A percentile compares a stretch with the other conserved stretches of the same genome.
Evolutionary conservation across 2,113 vertebrate species (phyloP).

Genomic region (Vulpes lagopus): DNA sequence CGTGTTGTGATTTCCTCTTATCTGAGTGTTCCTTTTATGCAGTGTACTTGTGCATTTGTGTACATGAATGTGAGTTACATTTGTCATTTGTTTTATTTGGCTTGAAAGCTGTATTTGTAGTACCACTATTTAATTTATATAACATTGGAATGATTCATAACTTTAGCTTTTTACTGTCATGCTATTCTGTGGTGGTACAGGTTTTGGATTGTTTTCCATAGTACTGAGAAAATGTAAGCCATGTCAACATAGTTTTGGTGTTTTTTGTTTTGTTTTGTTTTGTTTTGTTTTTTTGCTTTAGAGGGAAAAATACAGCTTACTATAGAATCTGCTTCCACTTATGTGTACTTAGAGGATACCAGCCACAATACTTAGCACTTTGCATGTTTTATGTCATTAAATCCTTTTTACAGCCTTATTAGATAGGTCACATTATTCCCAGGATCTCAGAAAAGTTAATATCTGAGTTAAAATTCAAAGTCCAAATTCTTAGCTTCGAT

Average conservation of each 20-base stretch:
- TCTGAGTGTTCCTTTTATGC: neutral
- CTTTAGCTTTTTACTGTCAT: neutral
- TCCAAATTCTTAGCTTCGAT: neutral
- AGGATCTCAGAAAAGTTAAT: neutral
- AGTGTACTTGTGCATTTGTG: neutral
- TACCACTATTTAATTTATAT: neutral
- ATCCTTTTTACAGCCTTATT: neutral
- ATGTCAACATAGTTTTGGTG: neutral
- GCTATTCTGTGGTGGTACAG: neutral
- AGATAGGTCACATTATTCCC: neutral
- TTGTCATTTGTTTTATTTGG: constrained; percentile 36
- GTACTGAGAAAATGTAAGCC: neutral
- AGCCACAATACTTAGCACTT: neutral
- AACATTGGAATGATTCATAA: constrained; percentile 20
- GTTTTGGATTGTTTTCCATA: neutral
- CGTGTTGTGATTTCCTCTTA: neutral
- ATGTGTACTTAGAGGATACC: neutral
- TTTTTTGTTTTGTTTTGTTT: neutral
- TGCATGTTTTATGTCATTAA: neutral
- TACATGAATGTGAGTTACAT: neutral
- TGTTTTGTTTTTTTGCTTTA: neutral
- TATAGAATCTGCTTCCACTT: neutral
- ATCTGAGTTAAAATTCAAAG: neutral
- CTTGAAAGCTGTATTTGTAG: neutral
- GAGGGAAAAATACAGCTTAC: neutral